Conservation (phyloP, 64 coral and sea anemone genomes). For the Montipora capricornis region DNA sequence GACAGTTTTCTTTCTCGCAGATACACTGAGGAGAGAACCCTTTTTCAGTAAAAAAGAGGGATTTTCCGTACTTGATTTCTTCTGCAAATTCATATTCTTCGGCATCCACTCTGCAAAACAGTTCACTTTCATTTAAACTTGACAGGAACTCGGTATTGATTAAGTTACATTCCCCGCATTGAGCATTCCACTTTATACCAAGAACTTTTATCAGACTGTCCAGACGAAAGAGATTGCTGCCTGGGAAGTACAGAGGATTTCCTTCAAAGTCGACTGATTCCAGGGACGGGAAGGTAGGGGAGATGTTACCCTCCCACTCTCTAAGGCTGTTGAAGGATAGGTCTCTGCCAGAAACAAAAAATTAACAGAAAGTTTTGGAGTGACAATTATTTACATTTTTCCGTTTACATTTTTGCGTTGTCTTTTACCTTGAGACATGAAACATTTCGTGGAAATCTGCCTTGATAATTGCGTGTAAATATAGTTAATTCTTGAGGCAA, state of each 20-base stretch:
- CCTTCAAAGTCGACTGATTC: constrained; percentile 19
- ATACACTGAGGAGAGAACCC: constrained; percentile 69
- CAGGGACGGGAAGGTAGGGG: neutral
- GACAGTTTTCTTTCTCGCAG: constrained; percentile 21
- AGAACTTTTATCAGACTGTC: neutral
- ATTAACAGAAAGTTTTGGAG: neutral
- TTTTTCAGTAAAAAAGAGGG: constrained; percentile 5
- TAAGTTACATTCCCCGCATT: constrained; percentile 16
- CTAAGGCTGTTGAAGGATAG: constrained; percentile 20
- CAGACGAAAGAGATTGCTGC: constrained; percentile 6
- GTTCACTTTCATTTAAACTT: neutral
- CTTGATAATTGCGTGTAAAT: too few species aligned
- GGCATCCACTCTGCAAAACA: neutral
- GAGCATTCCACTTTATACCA: constrained; percentile 25
- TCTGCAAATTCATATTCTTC: neutral
- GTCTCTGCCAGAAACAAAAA: constrained; percentile 14
- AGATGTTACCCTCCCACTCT: constrained; percentile 21
- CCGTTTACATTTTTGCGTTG: too few species aligned
- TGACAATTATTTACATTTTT: too few species aligned
- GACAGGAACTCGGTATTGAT: constrained; percentile 9
- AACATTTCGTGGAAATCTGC: too few species aligned
- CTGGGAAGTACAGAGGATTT: constrained; percentile 33
- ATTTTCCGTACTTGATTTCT: constrained; percentile 53
- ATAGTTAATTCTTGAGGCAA: too few species aligned
- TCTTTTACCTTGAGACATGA: too few species aligned